These are phyloP conservation scores for Lasioglossum zephyrum DNA, from an alignment of 2,888 invertebrate genomes.

Conservation along the genomic window DNA sequence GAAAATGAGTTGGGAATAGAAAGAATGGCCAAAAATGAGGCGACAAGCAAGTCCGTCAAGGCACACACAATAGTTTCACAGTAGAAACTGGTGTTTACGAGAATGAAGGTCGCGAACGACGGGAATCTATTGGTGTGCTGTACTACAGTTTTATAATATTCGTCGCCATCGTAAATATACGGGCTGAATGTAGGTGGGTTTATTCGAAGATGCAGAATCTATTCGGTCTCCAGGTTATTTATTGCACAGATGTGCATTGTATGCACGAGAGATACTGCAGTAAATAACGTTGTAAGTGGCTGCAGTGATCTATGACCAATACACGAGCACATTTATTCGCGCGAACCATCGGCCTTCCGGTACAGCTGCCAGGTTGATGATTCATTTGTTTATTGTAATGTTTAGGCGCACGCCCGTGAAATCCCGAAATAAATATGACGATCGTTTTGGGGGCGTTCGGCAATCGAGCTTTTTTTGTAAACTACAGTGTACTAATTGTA, in stretches of 20 bases:
- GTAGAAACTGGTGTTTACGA: not conserved
- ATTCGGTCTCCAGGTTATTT: constrained; percentile 30
- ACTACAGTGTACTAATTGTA: not conserved
- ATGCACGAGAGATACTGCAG: constrained; percentile 20
- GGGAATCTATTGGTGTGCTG: not conserved
- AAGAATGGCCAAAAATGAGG: constrained; percentile 21
- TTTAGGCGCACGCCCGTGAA: not conserved
- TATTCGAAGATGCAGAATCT: constrained; percentile 28
- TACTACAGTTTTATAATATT: not conserved
- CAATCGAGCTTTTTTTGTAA: not conserved
- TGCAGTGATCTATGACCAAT: constrained; percentile 5
- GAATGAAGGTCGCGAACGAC: constrained; percentile 1
- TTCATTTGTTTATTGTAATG: constrained; percentile 2
- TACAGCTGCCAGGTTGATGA: constrained; percentile 20
- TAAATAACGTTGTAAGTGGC: constrained; percentile 46
- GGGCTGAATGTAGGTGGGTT: constrained; percentile 3
- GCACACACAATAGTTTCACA: constrained; percentile 19
- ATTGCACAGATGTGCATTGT: constrained; percentile 22
- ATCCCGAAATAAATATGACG: not conserved
- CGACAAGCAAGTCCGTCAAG: constrained; percentile 15
- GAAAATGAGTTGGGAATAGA: not conserved
- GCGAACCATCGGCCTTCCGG: constrained; percentile 10
- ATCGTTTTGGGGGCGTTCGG: not conserved
- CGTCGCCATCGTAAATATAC: not conserved
- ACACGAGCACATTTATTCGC: not conserved